Evolutionary conservation across 1,140 invertebrate genomes (phyloP).

Genomic region (Acromyrmex charruanus): DNA sequence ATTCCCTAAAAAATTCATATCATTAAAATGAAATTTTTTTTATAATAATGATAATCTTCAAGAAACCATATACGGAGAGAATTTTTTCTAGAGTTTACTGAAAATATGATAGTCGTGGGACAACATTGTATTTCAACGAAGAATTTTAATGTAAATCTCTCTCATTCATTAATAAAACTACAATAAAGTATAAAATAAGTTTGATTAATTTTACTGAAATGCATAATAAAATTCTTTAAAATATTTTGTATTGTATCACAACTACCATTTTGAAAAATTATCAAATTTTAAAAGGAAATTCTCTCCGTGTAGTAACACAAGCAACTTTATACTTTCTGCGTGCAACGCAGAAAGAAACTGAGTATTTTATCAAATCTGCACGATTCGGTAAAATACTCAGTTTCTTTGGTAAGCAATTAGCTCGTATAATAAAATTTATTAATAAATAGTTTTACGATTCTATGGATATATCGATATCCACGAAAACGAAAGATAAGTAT

Average conservation of each 20-base stretch:
- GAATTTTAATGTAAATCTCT: no score
- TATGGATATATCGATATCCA: neutral
- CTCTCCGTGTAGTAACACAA: neutral
- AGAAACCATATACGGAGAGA: neutral
- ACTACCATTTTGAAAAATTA: no score
- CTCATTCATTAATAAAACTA: no score
- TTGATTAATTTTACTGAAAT: no score
- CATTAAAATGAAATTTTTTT: slow-evolving; percentile 19
- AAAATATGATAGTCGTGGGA: no score
- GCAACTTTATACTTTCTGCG: neutral
- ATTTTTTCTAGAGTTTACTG: no score
- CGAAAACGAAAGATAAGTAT: slow-evolving; percentile 25
- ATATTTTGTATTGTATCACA: no score
- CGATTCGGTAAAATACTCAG: neutral
- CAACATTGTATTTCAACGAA: no score
- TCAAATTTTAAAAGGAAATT: no score
- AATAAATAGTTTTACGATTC: neutral
- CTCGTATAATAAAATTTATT: neutral
- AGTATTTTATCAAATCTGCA: neutral
- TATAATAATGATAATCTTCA: neutral
- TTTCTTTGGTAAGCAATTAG: neutral
- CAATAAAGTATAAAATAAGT: no score
- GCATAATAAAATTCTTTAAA: no score
- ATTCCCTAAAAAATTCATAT: neutral
- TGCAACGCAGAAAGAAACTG: no score